Percentiles rank a stretch among this genome's conserved stretches.
These are phyloP conservation scores for Australoheros scitulus DNA, from an alignment of 2,113 vertebrate species.

Conservation along the genomic window DNA sequence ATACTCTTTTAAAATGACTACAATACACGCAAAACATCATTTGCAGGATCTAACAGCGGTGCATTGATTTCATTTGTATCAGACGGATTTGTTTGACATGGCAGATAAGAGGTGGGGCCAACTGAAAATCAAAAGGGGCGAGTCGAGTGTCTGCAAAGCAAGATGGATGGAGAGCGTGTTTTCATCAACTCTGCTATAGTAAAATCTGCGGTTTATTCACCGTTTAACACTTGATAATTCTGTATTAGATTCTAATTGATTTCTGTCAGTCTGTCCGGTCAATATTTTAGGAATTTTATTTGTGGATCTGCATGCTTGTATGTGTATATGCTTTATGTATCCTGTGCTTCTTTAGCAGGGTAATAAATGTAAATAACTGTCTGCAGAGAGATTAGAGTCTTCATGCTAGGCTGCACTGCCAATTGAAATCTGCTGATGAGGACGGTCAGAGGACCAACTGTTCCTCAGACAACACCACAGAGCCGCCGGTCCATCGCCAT, in stretches of 20 bases:
- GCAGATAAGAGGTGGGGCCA: constrained; percentile 7
- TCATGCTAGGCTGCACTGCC: constrained; percentile 88
- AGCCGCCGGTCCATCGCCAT: constrained; percentile 88
- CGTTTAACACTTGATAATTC: background rate
- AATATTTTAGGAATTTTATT: background rate
- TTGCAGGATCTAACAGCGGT: background rate
- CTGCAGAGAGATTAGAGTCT: constrained; percentile 64
- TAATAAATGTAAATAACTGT: constrained; percentile 70
- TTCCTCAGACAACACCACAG: constrained; percentile 82
- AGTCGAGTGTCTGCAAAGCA: constrained; percentile 30
- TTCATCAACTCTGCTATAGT: constrained; percentile 15
- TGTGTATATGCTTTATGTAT: constrained; percentile 3
- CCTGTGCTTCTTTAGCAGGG: constrained; percentile 7
- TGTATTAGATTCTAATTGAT: background rate
- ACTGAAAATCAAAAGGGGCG: constrained; percentile 47
- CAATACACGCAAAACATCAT: background rate
- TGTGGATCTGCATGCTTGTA: background rate
- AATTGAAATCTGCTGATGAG: constrained; percentile 90
- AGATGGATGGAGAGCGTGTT: constrained; percentile 53
- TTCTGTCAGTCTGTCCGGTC: background rate
- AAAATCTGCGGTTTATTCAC: background rate
- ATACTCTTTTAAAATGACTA: background rate
- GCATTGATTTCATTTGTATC: constrained; percentile 36
- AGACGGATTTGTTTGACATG: constrained; percentile 24
- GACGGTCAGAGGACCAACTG: constrained; percentile 84